phyloP scores from a whole-genome alignment of 2,797 vertebrate genomes.

The Tadarida brasiliensis region DNA sequence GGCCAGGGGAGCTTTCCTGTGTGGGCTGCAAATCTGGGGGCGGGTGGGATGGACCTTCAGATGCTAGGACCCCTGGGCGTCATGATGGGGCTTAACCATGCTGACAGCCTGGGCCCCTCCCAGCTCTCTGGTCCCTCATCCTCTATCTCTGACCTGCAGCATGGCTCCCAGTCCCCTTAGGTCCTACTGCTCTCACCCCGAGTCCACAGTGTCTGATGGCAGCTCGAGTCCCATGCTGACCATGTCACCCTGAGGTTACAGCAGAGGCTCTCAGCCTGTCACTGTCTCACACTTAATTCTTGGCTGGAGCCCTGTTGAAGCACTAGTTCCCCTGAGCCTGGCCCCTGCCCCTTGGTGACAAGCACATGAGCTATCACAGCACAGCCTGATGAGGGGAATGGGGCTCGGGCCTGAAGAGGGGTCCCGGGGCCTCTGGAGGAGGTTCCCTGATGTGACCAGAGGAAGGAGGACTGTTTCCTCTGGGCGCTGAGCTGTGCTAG shows the following conservation, averaged over 20 bases:
- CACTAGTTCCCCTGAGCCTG: too few relatives aligned
- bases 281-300: too few relatives aligned
- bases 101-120: too few relatives aligned
- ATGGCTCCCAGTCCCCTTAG: neutral
- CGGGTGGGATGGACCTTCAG: neutral
- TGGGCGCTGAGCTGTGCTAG: too few relatives aligned
- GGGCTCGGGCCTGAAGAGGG: too few relatives aligned
- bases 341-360: too few relatives aligned
- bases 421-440: neutral
- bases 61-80: neutral
- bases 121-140: neutral
- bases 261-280: too few relatives aligned
- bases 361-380: too few relatives aligned
- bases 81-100: fast-evolving
- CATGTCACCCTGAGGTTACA: too few relatives aligned
- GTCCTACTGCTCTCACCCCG: neutral
- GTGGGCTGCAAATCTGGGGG: neutral
- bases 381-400: too few relatives aligned
- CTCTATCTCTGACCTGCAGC: neutral
- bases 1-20: neutral
- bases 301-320: too few relatives aligned
- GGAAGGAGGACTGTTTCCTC: neutral
- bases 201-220: neutral
- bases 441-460: neutral
- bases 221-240: neutral